phyloP scores from a whole-genome alignment of 2,888 invertebrate genomes.

The Troilus luridus region DNA sequence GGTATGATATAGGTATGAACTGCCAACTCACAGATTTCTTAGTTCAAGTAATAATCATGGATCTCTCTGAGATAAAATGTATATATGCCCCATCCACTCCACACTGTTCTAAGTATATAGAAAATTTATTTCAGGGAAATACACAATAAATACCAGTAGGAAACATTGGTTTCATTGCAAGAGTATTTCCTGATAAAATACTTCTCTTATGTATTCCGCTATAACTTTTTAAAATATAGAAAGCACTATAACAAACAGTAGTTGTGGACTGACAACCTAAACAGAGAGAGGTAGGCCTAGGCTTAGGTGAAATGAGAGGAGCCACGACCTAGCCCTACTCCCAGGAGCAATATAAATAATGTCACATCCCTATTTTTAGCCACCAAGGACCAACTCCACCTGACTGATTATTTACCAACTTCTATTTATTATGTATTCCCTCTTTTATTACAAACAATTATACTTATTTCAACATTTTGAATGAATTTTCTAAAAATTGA shows the following conservation, averaged over 20 bases:
- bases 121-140: no score
- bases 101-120: no score
- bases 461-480: neutral
- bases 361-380: neutral
- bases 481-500: no score
- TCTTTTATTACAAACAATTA: neutral
- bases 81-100: no score
- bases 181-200: no score
- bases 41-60: no score
- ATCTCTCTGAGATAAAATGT: no score
- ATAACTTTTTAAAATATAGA: neutral
- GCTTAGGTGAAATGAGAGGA: neutral
- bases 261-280: neutral
- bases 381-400: slow-evolving; percentile 17
- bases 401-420: neutral
- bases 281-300: neutral
- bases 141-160: no score
- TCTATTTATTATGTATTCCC: neutral
- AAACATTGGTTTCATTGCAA: no score
- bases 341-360: slow-evolving; percentile 35
- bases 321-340: slow-evolving; percentile 35
- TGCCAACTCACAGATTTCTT: no score
- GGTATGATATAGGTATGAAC: no score
- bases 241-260: neutral
- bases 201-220: neutral